A percentile compares a stretch with the other conserved stretches of the same genome.
Evolutionary conservation across 2,113 vertebrate species (phyloP).

Genomic region (Toxotes jaculatrix): DNA sequence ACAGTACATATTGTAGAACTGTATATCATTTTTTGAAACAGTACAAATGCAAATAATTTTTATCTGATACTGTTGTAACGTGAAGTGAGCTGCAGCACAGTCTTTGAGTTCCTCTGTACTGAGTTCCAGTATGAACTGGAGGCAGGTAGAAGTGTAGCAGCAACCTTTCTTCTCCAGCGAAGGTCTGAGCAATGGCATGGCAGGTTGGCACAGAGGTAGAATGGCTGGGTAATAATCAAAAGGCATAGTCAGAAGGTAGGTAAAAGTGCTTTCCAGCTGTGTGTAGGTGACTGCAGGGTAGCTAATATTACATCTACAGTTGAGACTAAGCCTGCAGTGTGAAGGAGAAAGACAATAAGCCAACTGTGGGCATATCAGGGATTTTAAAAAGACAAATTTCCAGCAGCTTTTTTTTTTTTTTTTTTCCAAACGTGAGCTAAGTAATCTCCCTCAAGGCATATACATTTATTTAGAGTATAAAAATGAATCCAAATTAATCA

Average conservation of each 20-base stretch:
- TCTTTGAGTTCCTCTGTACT: conserved; percentile 6
- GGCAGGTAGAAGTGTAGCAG: conserved; percentile 39
- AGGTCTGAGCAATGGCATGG: conserved; percentile 24
- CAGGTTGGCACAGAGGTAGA: conserved; percentile 50
- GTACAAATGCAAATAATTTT: neutral
- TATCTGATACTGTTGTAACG: conserved; percentile 1
- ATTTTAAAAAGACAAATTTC: conserved; percentile 58
- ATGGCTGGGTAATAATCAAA: conserved; percentile 48
- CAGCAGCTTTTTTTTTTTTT: conserved; percentile 44
- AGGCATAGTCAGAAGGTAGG: conserved; percentile 40
- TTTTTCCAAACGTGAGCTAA: no score
- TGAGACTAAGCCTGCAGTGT: conserved; percentile 26
- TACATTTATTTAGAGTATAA: conserved; percentile 55
- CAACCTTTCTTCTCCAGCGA: conserved; percentile 25
- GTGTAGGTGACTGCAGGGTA: conserved; percentile 54
- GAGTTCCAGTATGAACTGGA: conserved; percentile 36
- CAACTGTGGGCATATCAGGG: conserved; percentile 34
- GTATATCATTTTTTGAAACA: neutral
- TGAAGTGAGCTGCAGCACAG: neutral
- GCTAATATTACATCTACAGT: conserved; percentile 63
- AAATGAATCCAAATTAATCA: conserved; percentile 38
- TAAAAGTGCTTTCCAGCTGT: conserved; percentile 52
- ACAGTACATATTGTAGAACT: neutral
- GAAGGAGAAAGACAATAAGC: conserved; percentile 42
- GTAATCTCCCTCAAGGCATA: conserved; percentile 21